A percentile compares a stretch with the other conserved stretches of the same genome.
Evolutionary conservation across 1,140 invertebrate genomes (phyloP).

Genomic region (Papilio helenus): DNA sequence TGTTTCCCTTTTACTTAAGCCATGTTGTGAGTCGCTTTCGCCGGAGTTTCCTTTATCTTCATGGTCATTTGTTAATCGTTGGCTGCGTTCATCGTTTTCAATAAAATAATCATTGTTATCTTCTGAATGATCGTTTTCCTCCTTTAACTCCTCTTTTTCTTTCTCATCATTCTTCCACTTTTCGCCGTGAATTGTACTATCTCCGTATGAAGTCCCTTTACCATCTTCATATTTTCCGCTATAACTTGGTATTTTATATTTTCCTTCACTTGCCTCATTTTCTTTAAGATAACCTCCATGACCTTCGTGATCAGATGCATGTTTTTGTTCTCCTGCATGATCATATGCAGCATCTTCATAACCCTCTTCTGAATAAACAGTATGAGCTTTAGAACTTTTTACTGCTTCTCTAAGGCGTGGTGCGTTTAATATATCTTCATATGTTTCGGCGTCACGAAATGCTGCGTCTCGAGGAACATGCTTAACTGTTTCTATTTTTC

Average conservation of each 20-base stretch:
- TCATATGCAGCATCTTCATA: constrained; percentile 91
- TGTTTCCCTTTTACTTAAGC: constrained; percentile 60
- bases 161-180: constrained; percentile 72
- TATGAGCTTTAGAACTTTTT: constrained; percentile 88
- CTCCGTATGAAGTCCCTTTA: constrained; percentile 58
- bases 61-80: neutral
- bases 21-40: constrained; percentile 49
- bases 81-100: constrained; percentile 42
- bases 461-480: constrained; percentile 84
- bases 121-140: constrained; percentile 69
- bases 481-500: constrained; percentile 84
- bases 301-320: constrained; percentile 84
- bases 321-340: constrained; percentile 88
- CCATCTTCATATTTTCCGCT: constrained; percentile 61
- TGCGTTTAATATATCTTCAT: constrained; percentile 85
- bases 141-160: constrained; percentile 61
- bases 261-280: constrained; percentile 69
- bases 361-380: constrained; percentile 90
- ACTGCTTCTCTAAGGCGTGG: constrained; percentile 86
- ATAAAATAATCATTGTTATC: constrained; percentile 53
- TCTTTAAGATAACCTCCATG: constrained; percentile 76
- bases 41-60: constrained; percentile 28
- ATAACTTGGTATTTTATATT: constrained; percentile 69
- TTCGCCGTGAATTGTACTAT: constrained; percentile 61
- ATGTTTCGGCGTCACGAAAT: constrained; percentile 82